phyloP scores from a whole-genome alignment of 2,888 invertebrate species.

The Brenthis daphne region DNA sequence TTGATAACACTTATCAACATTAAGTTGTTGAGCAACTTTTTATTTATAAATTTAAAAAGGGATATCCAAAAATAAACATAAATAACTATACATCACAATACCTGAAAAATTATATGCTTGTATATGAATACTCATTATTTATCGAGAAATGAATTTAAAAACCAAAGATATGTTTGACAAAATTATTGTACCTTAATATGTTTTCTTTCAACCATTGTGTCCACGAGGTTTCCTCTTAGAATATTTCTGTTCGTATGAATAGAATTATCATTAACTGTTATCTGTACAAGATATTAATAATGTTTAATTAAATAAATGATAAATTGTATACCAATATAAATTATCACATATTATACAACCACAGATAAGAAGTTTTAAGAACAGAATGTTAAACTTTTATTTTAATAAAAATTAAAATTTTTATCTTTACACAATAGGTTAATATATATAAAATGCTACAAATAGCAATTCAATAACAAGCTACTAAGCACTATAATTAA shows the following conservation, averaged over 20 bases:
- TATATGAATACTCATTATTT: background rate
- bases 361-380: no score
- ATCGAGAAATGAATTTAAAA: constrained; percentile 2
- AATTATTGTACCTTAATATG: constrained; percentile 33
- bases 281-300: constrained; percentile 3
- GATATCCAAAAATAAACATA: background rate
- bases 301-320: constrained; percentile 13
- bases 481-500: no score
- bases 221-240: background rate
- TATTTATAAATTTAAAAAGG: constrained; percentile 11
- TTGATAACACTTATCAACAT: constrained; percentile 63
- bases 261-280: constrained; percentile 2
- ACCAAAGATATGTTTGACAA: background rate
- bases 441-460: no score
- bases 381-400: no score
- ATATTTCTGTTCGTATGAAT: background rate
- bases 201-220: constrained; percentile 29
- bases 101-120: background rate
- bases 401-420: no score
- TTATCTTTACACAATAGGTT: no score
- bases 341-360: background rate
- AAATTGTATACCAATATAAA: constrained; percentile 7
- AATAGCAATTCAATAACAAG: no score
- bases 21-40: constrained; percentile 54
- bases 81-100: background rate